Evolutionary conservation across 1,140 invertebrate species (phyloP).

Genomic region (Rhysida immarginata): DNA sequence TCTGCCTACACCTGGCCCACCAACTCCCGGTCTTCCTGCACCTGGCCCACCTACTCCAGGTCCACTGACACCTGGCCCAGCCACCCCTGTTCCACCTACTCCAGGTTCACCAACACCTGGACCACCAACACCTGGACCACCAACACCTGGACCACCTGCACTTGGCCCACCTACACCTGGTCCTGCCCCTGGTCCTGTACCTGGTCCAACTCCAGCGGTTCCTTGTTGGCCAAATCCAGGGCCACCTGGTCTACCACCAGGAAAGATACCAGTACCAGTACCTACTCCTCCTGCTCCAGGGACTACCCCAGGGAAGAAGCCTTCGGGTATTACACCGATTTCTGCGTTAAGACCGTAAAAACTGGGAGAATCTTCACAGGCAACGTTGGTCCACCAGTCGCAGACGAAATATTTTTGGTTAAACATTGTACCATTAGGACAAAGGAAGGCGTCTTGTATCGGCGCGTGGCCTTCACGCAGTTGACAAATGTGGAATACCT

Average conservation of each 20-base stretch:
- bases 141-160: background rate
- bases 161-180: background rate
- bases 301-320: background rate
- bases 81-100: background rate
- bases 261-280: background rate
- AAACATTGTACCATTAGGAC: slow-evolving; percentile 9
- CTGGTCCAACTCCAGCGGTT: background rate
- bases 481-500: slow-evolving; percentile 12
- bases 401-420: slow-evolving; percentile 8
- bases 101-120: background rate
- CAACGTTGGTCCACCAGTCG: slow-evolving; percentile 14
- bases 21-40: background rate
- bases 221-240: background rate
- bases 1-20: background rate
- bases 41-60: background rate
- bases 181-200: background rate
- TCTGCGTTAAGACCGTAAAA: slow-evolving; percentile 4
- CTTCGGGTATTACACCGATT: background rate
- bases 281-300: background rate
- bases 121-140: background rate
- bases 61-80: background rate
- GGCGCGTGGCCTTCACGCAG: background rate
- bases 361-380: slow-evolving; percentile 6
- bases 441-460: slow-evolving; percentile 3
- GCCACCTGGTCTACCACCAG: background rate